phyloP scores from a whole-genome alignment of 1,140 invertebrate species.

The Brachionus paranguensis region DNA sequence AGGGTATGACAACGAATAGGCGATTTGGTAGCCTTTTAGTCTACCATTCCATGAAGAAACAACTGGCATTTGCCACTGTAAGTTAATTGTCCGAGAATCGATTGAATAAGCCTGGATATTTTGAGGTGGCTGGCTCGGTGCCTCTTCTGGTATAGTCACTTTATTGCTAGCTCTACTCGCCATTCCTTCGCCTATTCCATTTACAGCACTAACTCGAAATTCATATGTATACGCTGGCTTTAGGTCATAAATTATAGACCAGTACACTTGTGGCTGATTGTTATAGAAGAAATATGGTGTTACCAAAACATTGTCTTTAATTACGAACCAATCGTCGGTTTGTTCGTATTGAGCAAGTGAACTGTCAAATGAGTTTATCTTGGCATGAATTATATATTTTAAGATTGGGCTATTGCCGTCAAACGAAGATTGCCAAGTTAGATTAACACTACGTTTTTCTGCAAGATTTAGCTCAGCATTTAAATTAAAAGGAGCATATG shows the following conservation, averaged over 20 bases:
- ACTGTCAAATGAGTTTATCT: slow-evolving; percentile 42
- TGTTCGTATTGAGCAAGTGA: not conserved
- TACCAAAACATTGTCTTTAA: not conserved
- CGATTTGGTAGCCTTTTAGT: slow-evolving; percentile 78
- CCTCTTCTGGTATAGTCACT: slow-evolving; percentile 37
- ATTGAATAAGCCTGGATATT: slow-evolving; percentile 33
- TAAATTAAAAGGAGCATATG: slow-evolving; percentile 36
- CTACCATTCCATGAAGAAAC: slow-evolving; percentile 81
- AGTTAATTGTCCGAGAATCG: not conserved
- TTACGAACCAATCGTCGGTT: slow-evolving; percentile 38
- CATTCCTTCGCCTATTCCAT: slow-evolving; percentile 79
- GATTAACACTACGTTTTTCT: slow-evolving; percentile 65
- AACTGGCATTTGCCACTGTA: slow-evolving; percentile 58
- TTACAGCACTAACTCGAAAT: slow-evolving; percentile 88
- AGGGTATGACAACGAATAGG: slow-evolving; percentile 47
- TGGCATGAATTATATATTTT: slow-evolving; percentile 82
- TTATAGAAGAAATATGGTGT: slow-evolving; percentile 68
- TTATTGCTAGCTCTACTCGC: slow-evolving; percentile 70
- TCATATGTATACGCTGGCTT: slow-evolving; percentile 90
- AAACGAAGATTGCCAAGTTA: slow-evolving; percentile 88
- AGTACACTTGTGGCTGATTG: slow-evolving; percentile 68
- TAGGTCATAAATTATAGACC: slow-evolving; percentile 72
- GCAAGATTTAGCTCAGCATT: slow-evolving; percentile 53
- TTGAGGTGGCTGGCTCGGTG: not conserved
- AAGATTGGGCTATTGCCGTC: slow-evolving; percentile 91